phyloP scores from a whole-genome alignment of 2,888 invertebrate genomes.

The Papilio demoleus region DNA sequence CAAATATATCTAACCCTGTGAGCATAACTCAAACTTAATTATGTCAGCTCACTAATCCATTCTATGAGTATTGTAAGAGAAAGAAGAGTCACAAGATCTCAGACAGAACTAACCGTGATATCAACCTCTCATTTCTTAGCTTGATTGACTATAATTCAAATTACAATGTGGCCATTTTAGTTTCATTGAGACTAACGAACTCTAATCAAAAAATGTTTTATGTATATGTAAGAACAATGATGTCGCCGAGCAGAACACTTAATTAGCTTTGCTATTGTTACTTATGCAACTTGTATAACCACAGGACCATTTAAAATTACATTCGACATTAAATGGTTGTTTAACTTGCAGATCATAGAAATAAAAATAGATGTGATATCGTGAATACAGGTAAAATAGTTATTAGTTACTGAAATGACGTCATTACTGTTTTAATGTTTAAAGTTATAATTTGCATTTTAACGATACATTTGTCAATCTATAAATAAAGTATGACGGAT shows the following conservation, averaged over 20 bases:
- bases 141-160: no score
- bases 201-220: background rate
- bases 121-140: no score
- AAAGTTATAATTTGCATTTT: conserved; percentile 14
- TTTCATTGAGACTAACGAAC: background rate
- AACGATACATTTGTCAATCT: conserved; percentile 25
- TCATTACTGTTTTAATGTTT: conserved; percentile 10
- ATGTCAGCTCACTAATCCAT: no score
- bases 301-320: background rate
- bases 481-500: conserved; percentile 22
- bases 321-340: background rate
- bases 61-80: no score
- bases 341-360: background rate
- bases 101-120: no score
- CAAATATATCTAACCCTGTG: no score
- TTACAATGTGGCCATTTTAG: no score
- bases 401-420: conserved; percentile 1
- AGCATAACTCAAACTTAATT: no score
- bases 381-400: background rate
- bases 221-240: background rate
- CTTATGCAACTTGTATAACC: background rate
- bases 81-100: no score
- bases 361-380: background rate
- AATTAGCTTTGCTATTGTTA: background rate
- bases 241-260: background rate